Base-by-base conservation (phyloP, 2,797 vertebrate genomes). In the Cercopithecus petaurista region DNA sequence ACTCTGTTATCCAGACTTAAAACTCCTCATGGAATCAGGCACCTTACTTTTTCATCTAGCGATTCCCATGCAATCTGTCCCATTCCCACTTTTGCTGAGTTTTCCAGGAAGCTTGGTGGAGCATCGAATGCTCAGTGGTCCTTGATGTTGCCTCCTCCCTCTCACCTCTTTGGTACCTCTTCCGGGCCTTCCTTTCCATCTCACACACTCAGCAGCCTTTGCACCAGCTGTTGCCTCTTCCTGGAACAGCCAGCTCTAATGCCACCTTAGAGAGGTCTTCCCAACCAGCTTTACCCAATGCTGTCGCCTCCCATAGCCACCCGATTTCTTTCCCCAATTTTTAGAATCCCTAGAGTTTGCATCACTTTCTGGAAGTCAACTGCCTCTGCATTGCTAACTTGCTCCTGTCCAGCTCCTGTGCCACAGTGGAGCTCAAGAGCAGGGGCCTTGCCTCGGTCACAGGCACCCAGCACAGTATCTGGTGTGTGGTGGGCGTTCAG, bases 11-110 rank as follows among this genome's bases (percentile, higher is more conserved):
- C 22, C 14, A 79, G 30, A 57, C 14, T 41, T 46, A 41, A 8
- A 87, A 11, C 33, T 41, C 14, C 77, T 39, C 0, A 0, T 7
- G 33, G 39, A 64, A 8, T 1, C 1, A 1, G 46, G 50, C 22
- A 50, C 1, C 87, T 24, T 24, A 9, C 11, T 4, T 11, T 4
- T 50, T 43, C 61, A 22, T 0, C 55, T 39, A 76, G 46, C 2
- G n/a, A 36, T 7, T 59, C 13, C 21, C 22, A 8, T 1, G 30
- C 21, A 28, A 7, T 21, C 33, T 33, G 70, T 39, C 28, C 48
- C 22, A 4, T 43, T 41, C 11, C 70, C 12, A 26, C 43, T 73
- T 88, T 64, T 33, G 13, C 48, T 36, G 43, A 33, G 50, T 30
- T 15, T 72, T 46, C 57, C 82, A 36, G 86, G 93, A 94, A 72